Evolutionary conservation across 1,140 invertebrate species (phyloP).

Genomic region (Mesaphorura yosii): DNA sequence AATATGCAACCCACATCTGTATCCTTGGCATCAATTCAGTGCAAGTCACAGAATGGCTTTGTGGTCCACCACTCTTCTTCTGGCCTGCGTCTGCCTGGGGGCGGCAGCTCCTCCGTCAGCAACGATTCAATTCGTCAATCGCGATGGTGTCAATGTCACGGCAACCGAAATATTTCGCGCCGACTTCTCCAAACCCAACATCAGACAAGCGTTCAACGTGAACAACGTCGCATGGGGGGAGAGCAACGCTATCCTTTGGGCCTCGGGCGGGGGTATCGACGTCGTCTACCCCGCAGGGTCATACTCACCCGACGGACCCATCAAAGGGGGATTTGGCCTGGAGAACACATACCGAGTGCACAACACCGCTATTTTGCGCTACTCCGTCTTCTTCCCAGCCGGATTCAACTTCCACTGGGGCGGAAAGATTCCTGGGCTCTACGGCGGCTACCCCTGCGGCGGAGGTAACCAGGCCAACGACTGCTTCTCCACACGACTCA

Average conservation of each 20-base stretch:
- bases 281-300: background rate
- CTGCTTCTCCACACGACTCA: conserved; percentile 18
- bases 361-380: background rate
- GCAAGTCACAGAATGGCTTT: no score
- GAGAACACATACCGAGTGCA: background rate
- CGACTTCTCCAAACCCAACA: conserved; percentile 6
- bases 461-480: conserved; percentile 14
- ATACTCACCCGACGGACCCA: background rate
- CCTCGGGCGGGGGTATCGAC: background rate
- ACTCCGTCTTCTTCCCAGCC: background rate
- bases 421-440: conserved; percentile 15
- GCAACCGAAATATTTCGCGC: conserved; percentile 7
- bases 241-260: background rate
- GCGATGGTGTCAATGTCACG: no score
- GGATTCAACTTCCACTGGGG: background rate
- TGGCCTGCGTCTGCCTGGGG: no score
- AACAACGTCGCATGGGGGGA: background rate
- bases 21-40: no score
- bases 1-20: no score
- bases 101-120: no score
- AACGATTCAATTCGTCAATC: no score
- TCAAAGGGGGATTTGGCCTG: background rate
- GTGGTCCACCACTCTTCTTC: no score
- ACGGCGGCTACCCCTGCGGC: conserved; percentile 11
- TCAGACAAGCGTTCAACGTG: background rate